Evolutionary conservation across 2,113 vertebrate species (phyloP).

Genomic region (Hassar affinis): DNA sequence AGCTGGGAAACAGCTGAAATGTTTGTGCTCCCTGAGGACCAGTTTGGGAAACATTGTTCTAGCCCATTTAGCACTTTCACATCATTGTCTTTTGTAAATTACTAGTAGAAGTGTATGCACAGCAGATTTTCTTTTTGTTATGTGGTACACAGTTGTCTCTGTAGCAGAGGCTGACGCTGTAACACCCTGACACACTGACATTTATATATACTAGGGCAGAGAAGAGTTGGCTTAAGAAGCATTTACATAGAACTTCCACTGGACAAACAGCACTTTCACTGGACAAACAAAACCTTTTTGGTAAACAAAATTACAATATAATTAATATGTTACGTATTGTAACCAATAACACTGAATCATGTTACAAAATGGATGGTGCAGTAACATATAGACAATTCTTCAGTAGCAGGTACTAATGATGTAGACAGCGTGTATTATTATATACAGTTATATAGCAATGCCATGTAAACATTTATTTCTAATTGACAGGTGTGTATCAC

Average conservation of each 20-base stretch:
- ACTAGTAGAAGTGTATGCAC: neutral
- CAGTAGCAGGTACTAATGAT: neutral
- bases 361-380: neutral
- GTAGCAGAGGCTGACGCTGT: slow-evolving; percentile 61
- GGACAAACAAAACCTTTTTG: neutral
- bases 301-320: neutral
- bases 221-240: slow-evolving; percentile 66
- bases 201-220: slow-evolving; percentile 62
- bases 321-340: neutral
- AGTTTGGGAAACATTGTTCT: slow-evolving; percentile 1
- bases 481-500: neutral
- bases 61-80: slow-evolving; percentile 17
- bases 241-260: neutral
- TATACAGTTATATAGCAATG: neutral
- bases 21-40: neutral
- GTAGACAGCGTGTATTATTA: neutral
- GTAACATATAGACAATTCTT: neutral
- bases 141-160: slow-evolving; percentile 40
- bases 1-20: neutral
- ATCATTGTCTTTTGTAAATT: slow-evolving; percentile 33
- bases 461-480: neutral
- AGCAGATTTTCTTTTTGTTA: slow-evolving; percentile 24
- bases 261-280: neutral
- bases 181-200: slow-evolving; percentile 73
- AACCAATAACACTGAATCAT: neutral